Evolutionary conservation across 2,113 vertebrate genomes (phyloP).

Genomic region (Suricata suricatta): DNA sequence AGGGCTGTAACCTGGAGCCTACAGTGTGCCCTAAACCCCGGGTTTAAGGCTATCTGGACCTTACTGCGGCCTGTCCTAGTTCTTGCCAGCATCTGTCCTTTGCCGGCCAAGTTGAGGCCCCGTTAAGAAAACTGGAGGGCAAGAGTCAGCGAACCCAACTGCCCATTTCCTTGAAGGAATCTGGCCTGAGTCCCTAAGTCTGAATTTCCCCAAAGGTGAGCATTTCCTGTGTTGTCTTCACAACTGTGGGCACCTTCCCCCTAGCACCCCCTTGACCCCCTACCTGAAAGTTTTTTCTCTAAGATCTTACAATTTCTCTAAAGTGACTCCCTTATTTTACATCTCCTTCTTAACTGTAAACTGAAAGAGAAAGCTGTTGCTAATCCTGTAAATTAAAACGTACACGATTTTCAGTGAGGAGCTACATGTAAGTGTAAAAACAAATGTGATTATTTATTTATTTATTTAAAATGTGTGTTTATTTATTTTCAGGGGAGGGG

Average conservation of each 20-base stretch:
- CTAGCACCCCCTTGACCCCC: not conserved
- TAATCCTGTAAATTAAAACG: not conserved
- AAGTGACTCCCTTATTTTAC: not conserved
- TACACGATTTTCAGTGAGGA: not conserved
- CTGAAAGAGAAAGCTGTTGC: not conserved
- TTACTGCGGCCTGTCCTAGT: accelerated
- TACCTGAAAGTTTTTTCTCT: not conserved
- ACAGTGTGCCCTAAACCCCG: too few species aligned
- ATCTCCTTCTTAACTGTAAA: not conserved
- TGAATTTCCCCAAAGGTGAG: not conserved
- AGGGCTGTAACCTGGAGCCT: not conserved
- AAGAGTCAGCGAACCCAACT: not conserved
- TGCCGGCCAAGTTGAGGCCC: not conserved
- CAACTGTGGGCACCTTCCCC: not conserved
- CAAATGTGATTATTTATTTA: not conserved
- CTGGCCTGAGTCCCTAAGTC: not conserved
- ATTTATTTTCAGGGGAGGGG: too few species aligned
- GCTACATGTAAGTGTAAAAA: not conserved
- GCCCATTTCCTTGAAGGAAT: not conserved
- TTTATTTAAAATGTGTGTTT: too few species aligned
- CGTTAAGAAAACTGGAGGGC: not conserved
- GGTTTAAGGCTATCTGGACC: not conserved
- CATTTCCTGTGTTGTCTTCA: not conserved
- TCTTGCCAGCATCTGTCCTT: not conserved
- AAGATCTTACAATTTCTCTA: not conserved